Evolutionary conservation across 2,888 invertebrate species (phyloP).

Genomic region (Agrotis ipsilon): DNA sequence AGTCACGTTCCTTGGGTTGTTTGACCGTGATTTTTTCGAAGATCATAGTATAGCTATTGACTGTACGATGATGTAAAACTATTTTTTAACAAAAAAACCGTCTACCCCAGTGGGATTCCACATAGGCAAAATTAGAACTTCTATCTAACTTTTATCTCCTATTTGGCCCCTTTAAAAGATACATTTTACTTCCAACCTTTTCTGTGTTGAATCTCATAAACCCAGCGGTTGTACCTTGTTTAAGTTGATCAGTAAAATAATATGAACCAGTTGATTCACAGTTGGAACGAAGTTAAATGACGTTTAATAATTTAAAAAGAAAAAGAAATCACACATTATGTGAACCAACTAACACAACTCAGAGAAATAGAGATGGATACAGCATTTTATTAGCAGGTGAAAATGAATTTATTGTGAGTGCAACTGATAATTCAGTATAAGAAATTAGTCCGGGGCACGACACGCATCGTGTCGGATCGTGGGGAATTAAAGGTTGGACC

Average conservation of each 20-base stretch:
- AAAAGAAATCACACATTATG: conserved; percentile 15
- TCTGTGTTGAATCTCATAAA: neutral
- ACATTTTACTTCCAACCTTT: neutral
- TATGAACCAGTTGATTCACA: neutral
- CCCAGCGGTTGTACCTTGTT: neutral
- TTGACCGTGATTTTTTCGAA: neutral
- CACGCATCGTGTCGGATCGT: conserved; percentile 57
- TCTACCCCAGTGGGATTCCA: neutral
- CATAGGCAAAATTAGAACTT: neutral
- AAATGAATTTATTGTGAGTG: conserved; percentile 56
- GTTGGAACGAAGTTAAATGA: neutral
- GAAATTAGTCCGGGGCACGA: conserved; percentile 64
- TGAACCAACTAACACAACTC: conserved; percentile 4
- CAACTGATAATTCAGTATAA: conserved; percentile 64
- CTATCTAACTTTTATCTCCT: too few relatives aligned
- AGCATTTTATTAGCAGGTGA: conserved; percentile 55
- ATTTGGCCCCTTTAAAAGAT: neutral
- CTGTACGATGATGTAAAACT: neutral
- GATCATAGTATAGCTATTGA: too few relatives aligned
- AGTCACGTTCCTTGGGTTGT: neutral
- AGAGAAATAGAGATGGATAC: conserved; percentile 61
- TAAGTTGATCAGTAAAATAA: neutral
- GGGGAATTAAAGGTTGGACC: conserved; percentile 42
- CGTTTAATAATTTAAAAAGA: conserved; percentile 5
- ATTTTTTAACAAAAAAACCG: neutral